These are phyloP conservation scores for Epinephelus fuscoguttatus DNA, from an alignment of 2,113 vertebrate species.

Conservation along the genomic window DNA sequence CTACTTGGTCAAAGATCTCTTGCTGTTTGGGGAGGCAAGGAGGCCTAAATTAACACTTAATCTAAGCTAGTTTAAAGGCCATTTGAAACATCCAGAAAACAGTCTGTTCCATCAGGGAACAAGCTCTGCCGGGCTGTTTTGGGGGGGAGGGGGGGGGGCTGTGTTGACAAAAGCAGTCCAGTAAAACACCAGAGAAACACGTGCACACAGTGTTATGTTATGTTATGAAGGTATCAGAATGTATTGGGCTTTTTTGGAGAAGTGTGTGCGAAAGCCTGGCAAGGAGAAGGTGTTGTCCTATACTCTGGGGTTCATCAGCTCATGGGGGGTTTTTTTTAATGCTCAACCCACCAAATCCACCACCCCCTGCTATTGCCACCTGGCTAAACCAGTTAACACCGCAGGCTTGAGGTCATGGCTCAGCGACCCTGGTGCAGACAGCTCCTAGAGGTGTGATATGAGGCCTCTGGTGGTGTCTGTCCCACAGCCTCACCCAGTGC, in stretches of 20 bases:
- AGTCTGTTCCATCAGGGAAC: background rate
- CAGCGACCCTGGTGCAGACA: slow-evolving; percentile 65
- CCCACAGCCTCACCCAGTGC: slow-evolving; percentile 62
- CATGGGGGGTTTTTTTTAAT: slow-evolving; percentile 59
- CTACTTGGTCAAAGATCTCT: background rate
- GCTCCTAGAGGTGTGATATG: slow-evolving; percentile 82
- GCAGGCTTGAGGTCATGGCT: slow-evolving; percentile 76
- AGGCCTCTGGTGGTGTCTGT: slow-evolving; percentile 72
- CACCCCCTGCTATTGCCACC: slow-evolving; percentile 74
- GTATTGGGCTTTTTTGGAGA: slow-evolving; percentile 33
- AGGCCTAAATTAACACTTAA: background rate
- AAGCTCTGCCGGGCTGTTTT: background rate
- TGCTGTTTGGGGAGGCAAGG: background rate
- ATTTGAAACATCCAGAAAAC: slow-evolving; percentile 17
- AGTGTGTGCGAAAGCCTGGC: slow-evolving; percentile 36
- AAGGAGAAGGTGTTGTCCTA: slow-evolving; percentile 56
- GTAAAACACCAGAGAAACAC: slow-evolving; percentile 25
- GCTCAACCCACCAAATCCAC: slow-evolving; percentile 59
- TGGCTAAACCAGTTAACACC: slow-evolving; percentile 81
- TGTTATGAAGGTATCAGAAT: slow-evolving; percentile 47
- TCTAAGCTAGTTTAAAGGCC: background rate
- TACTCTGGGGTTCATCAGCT: slow-evolving; percentile 63
- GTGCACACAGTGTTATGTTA: slow-evolving; percentile 21
- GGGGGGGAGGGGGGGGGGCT: no score
- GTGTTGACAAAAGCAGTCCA: background rate